Base-by-base conservation (phyloP, 2,797 vertebrate genomes). In the Pagetopsis macropterus region DNA sequence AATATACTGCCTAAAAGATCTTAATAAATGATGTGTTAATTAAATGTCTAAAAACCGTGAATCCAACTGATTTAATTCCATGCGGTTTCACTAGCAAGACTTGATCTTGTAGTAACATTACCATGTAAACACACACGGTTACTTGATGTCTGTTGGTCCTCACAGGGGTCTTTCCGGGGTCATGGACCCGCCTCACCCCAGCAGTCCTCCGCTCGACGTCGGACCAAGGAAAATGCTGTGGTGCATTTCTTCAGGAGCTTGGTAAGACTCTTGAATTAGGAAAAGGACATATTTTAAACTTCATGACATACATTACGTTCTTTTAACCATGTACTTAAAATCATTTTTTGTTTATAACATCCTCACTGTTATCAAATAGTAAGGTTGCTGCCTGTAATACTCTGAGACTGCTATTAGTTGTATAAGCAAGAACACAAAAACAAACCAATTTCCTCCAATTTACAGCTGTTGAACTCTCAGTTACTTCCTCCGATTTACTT, bases 211-310 rank as follows among this genome's bases (percentile, higher is more conserved):
- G 69, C 92, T 44, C 93, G 94, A 40, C 94, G 94, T 40, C 88
- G 89, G 75, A 88, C 91, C 87, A 91, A 92, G 21, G 94, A 95
- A 82, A 95, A 95, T 44, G 93, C 93, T 19, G 93, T 95, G 81
- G 76, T 94, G 72, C 93, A 95, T 75, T 95, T 95, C 92, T 95
- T 95, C 92, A 94, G 94, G 90, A 95, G 87, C 92, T 84, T 95
- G 60, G 94, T 95, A 70, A 94, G 94, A 93, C 41, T 27, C 3
- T 27, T 13, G 3, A 17, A 46, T 52, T 19, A 7, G 46, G 40
- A 2, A 12, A 37, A 0, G 3, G 2, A n/a, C 12, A 33, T 19
- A 4, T 51, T 33, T 4, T 3, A 17, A 0, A 65, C 16, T 15
- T 70, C 40, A 61, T 21, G 5, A 23, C 55, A 52, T 14, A 57